These are phyloP conservation scores for Aleiodes sp. DNA, from an alignment of 1,140 invertebrate genomes.

Conservation along the genomic window DNA sequence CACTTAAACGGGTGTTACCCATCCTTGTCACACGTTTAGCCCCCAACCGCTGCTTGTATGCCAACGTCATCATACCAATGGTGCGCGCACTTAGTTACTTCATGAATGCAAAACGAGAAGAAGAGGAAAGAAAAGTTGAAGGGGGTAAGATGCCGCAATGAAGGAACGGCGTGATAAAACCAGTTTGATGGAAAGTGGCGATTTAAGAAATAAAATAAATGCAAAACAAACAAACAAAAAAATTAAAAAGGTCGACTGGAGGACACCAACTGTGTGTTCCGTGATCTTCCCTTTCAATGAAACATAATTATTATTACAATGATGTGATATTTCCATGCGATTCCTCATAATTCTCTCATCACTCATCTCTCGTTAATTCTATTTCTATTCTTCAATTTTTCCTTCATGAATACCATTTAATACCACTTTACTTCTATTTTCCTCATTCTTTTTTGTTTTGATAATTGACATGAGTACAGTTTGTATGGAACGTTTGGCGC, in stretches of 20 bases:
- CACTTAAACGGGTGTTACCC: conserved; percentile 1
- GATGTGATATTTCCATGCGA: background rate
- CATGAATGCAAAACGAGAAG: too few species aligned
- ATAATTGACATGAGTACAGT: too few species aligned
- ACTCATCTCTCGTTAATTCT: too few species aligned
- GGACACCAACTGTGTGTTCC: conserved; percentile 12
- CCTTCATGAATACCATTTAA: too few species aligned
- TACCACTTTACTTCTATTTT: too few species aligned
- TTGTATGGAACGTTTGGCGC: too few species aligned
- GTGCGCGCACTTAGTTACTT: background rate
- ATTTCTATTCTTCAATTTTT: too few species aligned
- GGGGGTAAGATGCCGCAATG: background rate
- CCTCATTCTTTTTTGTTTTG: too few species aligned
- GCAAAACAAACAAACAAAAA: too few species aligned
- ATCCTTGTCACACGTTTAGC: conserved; percentile 5
- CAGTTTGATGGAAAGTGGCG: conserved; percentile 15
- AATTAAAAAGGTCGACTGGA: conserved; percentile 12
- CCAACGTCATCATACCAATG: background rate
- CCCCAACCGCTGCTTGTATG: background rate
- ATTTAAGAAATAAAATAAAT: too few species aligned
- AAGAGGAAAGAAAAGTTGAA: too few species aligned
- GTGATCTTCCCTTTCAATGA: conserved; percentile 11
- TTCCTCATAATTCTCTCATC: background rate
- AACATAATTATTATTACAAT: background rate
- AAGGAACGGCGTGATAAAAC: conserved; percentile 5